Conservation (phyloP, 2,888 invertebrate genomes). For the Eristalis tenax region DNA sequence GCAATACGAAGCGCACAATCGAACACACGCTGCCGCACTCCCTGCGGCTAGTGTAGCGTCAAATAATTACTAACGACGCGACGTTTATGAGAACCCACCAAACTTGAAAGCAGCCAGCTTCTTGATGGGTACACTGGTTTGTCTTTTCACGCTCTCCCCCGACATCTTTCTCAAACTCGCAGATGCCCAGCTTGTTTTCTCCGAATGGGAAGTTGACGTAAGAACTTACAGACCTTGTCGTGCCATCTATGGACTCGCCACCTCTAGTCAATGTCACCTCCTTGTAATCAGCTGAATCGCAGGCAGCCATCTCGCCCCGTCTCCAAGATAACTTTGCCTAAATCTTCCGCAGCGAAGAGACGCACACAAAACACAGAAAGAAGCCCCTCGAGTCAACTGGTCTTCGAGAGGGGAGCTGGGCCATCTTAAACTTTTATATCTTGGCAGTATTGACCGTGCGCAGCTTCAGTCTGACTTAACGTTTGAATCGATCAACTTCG, state of each 20-base stretch:
- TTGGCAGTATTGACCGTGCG: conserved; percentile 22
- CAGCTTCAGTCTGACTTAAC: conserved; percentile 57
- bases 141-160: not conserved
- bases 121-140: not conserved
- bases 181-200: not conserved
- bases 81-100: not conserved
- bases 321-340: not conserved
- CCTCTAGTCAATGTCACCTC: not conserved
- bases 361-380: not conserved
- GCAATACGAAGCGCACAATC: not conserved
- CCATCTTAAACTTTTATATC: conserved; percentile 47
- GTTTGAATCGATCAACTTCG: conserved; percentile 54
- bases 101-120: not conserved
- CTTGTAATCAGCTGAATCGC: not conserved
- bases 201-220: not conserved
- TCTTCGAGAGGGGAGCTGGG: not conserved
- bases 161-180: not conserved
- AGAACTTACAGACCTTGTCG: not conserved
- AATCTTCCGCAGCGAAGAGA: not conserved
- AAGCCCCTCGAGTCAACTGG: not conserved
- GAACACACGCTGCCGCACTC: not conserved
- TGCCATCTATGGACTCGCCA: not conserved
- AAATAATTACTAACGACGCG: not conserved
- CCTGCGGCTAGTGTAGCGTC: not conserved
- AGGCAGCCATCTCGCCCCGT: not conserved